Conservation (phyloP, 2,888 invertebrate genomes). For the Leptarthrus brevirostris region DNA sequence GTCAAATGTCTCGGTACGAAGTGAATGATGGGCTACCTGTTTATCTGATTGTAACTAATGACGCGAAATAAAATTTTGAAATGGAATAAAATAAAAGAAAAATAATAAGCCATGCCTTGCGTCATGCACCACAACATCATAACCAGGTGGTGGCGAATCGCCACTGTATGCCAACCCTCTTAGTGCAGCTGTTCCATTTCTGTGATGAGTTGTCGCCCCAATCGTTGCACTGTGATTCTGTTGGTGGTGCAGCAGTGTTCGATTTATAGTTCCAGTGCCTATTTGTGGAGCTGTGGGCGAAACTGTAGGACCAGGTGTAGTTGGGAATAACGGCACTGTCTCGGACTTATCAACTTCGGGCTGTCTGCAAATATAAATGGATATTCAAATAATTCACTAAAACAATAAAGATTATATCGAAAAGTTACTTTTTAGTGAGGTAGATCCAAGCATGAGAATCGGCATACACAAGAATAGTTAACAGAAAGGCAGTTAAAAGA, state of each 20-base stretch:
- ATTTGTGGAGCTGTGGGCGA: slow-evolving; percentile 64
- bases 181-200: slow-evolving; percentile 64
- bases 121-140: slow-evolving; percentile 69
- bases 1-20: slow-evolving; percentile 4
- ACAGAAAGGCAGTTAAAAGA: slow-evolving; percentile 85
- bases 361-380: slow-evolving; percentile 57
- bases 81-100: slow-evolving; percentile 48
- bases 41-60: slow-evolving; percentile 15
- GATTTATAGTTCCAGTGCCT: slow-evolving; percentile 64
- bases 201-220: slow-evolving; percentile 59
- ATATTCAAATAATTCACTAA: not conserved
- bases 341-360: slow-evolving; percentile 66
- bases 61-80: slow-evolving; percentile 15
- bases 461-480: slow-evolving; percentile 92
- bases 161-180: slow-evolving; percentile 66
- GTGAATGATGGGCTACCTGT: slow-evolving; percentile 2
- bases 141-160: slow-evolving; percentile 67
- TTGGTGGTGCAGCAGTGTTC: slow-evolving; percentile 66
- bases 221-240: slow-evolving; percentile 60
- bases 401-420: slow-evolving; percentile 24
- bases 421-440: slow-evolving; percentile 83
- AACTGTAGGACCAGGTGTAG: slow-evolving; percentile 63
- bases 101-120: slow-evolving; percentile 67
- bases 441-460: slow-evolving; percentile 98
- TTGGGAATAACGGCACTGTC: slow-evolving; percentile 66